Base-by-base conservation (phyloP, 2,113 vertebrate species). In the Phrynosoma platyrhinos region DNA sequence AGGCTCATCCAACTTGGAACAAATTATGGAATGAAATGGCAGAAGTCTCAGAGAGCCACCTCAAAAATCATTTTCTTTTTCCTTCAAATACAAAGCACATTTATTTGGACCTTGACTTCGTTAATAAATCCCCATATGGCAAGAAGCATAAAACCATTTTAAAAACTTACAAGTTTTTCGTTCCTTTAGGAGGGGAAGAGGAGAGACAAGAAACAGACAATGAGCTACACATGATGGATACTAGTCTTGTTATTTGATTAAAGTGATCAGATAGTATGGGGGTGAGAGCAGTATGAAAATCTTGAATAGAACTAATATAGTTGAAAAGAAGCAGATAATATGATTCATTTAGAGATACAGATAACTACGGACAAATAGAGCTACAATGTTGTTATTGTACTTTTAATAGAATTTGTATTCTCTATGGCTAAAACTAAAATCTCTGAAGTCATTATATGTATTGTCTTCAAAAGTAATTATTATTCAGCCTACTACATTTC, bases 371-470 rank as follows among this genome's bases (percentile, higher is more conserved):
- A 78, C 42, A 90, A 78, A 86, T 86, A 78, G 14, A 81, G 30
- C 32, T 86, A 88, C 87, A 91, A 88, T 0, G 10, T 42, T 87
- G 74, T 77, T 91, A 71, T 85, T 88, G 12, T 84, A 58, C 83
- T 92, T 90, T 91, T 92, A 92, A 84, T 74, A 85, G 64, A 93
- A 91, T 79, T 68, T 58, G 62, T 75, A 89, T 76, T 90, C 88
- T 78, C 79, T 85, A 0, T 40, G 87, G 90, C 82, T 66, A 89
- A 84, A 83, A 90, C 86, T 13, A 80, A 58, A 91, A 87, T 81
- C 64, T 88, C 85, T 91, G 88, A 92, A 85, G 87, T 74, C 64
- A 89, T 93, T 91, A 32, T 72, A 88, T 75, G 74, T 32, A 87
- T 76, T 88, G 8, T 92, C 88, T 82, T 82, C 47, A 91, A 92